A percentile compares a stretch with the other conserved stretches of the same genome.
Evolutionary conservation across 1,140 invertebrate species (phyloP).

Genomic region (Drosophila orena): DNA sequence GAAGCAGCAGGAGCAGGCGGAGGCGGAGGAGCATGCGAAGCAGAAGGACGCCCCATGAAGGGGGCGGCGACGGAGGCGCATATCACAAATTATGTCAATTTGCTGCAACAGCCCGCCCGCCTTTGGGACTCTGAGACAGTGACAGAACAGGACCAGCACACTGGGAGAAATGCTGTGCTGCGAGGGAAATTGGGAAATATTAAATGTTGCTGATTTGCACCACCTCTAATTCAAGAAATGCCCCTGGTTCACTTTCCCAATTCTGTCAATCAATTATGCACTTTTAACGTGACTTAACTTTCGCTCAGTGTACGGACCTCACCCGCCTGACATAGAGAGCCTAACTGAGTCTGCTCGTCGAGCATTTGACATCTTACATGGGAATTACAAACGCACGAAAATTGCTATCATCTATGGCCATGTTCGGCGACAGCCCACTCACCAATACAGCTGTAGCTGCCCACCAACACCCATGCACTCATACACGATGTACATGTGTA

Average conservation of each 20-base stretch:
- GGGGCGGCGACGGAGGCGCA: constrained; percentile 38
- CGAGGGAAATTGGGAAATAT: too few relatives aligned
- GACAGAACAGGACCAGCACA: constrained; percentile 2
- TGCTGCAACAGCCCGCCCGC: constrained; percentile 58
- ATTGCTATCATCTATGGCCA: constrained; percentile 57
- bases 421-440: constrained; percentile 68
- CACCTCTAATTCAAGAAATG: too few relatives aligned
- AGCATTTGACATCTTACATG: constrained; percentile 82
- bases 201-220: too few relatives aligned
- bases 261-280: too few relatives aligned
- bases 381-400: constrained; percentile 82
- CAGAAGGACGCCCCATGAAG: constrained; percentile 3
- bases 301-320: constrained; percentile 11
- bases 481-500: background rate
- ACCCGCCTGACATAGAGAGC: constrained; percentile 43
- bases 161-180: background rate
- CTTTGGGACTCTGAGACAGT: constrained; percentile 42
- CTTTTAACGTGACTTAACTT: background rate
- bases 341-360: constrained; percentile 55
- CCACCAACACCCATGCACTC: constrained; percentile 10
- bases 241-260: too few relatives aligned
- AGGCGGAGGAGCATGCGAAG: background rate
- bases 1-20: background rate
- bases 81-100: constrained; percentile 83
- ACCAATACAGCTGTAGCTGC: constrained; percentile 27